Conservation (phyloP, 2,113 vertebrate species). For the Oriolus oriolus region DNA sequence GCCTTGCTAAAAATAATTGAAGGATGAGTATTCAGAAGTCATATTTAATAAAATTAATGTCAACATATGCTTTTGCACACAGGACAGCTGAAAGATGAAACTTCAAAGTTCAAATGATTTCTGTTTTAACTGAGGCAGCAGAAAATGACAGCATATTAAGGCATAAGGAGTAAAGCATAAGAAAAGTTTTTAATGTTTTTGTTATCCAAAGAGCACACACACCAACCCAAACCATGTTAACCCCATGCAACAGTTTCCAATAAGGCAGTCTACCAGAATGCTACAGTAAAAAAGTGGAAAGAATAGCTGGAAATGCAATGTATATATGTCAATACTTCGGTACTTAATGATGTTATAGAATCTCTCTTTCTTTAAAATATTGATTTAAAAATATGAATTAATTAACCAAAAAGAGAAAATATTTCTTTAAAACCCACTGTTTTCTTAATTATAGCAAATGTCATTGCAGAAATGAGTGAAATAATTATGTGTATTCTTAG, state of each 20-base stretch:
- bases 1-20: conserved; percentile 15
- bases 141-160: background rate
- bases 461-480: background rate
- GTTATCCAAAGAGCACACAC: background rate
- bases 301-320: background rate
- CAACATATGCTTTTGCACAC: background rate
- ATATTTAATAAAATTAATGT: conserved; percentile 43
- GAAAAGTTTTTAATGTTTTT: background rate
- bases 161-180: background rate
- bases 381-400: background rate
- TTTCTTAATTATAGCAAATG: background rate
- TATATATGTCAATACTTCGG: background rate
- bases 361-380: background rate
- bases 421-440: too few species aligned
- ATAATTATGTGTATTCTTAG: background rate
- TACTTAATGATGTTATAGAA: background rate
- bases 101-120: conserved; percentile 15
- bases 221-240: background rate
- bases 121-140: background rate
- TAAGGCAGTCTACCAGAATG: background rate
- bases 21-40: background rate
- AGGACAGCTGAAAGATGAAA: background rate
- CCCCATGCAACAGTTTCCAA: background rate
- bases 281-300: background rate
- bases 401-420: background rate